Percentiles rank a stretch among this genome's conserved stretches.
These are phyloP conservation scores for Chloebia gouldiae DNA, from an alignment of 2,113 vertebrate genomes.

Conservation along the genomic window DNA sequence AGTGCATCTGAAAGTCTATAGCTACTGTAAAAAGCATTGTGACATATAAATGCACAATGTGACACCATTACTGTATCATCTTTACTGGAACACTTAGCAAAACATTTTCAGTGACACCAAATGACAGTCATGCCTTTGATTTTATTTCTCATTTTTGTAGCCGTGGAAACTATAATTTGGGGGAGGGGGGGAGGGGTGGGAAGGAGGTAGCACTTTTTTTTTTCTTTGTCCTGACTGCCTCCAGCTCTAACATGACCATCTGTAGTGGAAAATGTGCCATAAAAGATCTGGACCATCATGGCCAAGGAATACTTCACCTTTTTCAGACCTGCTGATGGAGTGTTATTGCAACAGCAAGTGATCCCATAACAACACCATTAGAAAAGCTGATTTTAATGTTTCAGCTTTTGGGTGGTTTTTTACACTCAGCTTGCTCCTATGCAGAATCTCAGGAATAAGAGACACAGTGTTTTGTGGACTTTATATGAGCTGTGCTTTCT, in stretches of 20 bases:
- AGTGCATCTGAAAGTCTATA: constrained; percentile 49
- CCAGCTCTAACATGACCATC: not conserved
- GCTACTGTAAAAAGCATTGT: constrained; percentile 45
- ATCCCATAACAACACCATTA: not conserved
- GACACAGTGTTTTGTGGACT: not conserved
- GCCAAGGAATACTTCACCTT: not conserved
- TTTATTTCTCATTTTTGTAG: constrained; percentile 8
- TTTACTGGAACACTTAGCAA: constrained; percentile 55
- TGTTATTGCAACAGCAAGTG: not conserved
- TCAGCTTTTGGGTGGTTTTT: not conserved
- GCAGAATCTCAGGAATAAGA: not conserved
- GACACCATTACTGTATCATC: constrained; percentile 30
- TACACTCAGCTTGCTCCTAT: not conserved
- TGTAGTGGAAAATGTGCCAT: not conserved
- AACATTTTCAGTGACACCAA: constrained; percentile 43
- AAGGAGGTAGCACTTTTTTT: not conserved
- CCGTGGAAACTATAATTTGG: not conserved
- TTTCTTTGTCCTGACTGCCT: not conserved
- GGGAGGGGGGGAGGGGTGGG: too few species aligned
- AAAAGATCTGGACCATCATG: not conserved
- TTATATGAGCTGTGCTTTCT: not conserved
- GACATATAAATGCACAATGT: constrained; percentile 40
- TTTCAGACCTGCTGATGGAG: not conserved
- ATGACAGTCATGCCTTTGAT: not conserved
- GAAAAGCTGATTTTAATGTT: not conserved